These are phyloP conservation scores for Piaya cayana DNA, from an alignment of 2,113 vertebrate genomes.

Conservation along the genomic window DNA sequence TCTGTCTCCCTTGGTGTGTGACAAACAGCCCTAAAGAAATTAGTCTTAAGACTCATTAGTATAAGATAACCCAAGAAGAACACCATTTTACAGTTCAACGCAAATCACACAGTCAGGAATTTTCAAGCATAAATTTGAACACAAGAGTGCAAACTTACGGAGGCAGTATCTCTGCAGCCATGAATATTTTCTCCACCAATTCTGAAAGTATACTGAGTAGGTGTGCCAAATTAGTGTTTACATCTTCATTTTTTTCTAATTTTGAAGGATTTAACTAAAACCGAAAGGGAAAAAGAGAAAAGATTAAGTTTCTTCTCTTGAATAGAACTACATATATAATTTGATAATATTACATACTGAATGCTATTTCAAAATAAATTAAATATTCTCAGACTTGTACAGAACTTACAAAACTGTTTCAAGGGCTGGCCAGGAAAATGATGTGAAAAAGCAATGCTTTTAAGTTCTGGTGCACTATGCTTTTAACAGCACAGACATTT, in stretches of 20 bases:
- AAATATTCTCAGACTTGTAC: not conserved
- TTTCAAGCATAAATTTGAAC: constrained; percentile 1
- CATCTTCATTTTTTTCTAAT: constrained; percentile 97
- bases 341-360: not conserved
- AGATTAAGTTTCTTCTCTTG: not conserved
- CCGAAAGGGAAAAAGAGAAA: constrained; percentile 13
- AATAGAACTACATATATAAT: not conserved
- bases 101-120: constrained; percentile 10
- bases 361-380: not conserved
- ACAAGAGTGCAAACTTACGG: constrained; percentile 83
- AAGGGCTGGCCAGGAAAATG: not conserved
- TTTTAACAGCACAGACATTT: not conserved
- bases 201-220: constrained; percentile 93
- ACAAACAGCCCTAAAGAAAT: not conserved
- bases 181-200: constrained; percentile 97
- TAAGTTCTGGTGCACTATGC: not conserved
- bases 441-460: not conserved
- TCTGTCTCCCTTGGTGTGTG: too few relatives aligned
- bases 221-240: constrained; percentile 89
- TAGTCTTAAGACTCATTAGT: not conserved
- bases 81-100: not conserved
- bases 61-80: not conserved
- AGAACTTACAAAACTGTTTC: not conserved
- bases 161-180: constrained; percentile 96
- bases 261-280: constrained; percentile 94